Evolutionary conservation across 1,140 invertebrate genomes (phyloP).

Genomic region (Linepithema humile): DNA sequence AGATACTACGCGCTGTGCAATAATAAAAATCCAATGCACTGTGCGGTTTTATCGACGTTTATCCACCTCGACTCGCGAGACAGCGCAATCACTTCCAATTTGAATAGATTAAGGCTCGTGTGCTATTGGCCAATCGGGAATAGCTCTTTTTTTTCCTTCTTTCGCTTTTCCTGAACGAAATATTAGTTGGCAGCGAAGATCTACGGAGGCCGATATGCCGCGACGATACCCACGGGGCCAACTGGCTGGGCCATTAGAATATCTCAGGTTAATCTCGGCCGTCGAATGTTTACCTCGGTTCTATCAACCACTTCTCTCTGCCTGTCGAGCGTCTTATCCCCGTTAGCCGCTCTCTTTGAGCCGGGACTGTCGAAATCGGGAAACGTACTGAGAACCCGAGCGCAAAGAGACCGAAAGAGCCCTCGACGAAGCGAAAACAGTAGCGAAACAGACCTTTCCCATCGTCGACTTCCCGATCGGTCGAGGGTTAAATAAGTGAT

Average conservation of each 20-base stretch:
- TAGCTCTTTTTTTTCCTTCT: conserved; percentile 69
- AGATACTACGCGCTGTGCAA: neutral
- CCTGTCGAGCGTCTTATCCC: conserved; percentile 13
- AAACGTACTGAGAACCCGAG: neutral
- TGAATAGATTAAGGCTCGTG: conserved; percentile 55
- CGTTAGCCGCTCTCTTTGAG: conserved; percentile 21
- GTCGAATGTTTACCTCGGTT: conserved; percentile 76
- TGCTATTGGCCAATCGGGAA: conserved; percentile 74
- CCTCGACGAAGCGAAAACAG: conserved; percentile 56
- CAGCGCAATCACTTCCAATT: conserved; percentile 50
- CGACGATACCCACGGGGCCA: conserved; percentile 79
- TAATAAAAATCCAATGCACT: neutral
- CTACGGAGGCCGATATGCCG: conserved; percentile 76
- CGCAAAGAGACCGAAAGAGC: conserved; percentile 44
- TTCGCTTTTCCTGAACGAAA: conserved; percentile 61
- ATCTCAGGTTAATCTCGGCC: conserved; percentile 79
- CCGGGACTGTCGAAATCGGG: neutral
- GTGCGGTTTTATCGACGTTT: conserved; percentile 9
- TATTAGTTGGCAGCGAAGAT: conserved; percentile 72
- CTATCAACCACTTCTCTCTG: conserved; percentile 64
- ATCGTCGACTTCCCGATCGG: conserved; percentile 45
- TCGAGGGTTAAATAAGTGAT: conserved; percentile 77
- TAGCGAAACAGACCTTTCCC: conserved; percentile 18
- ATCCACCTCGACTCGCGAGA: conserved; percentile 22
- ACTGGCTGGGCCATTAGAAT: conserved; percentile 80